Evolutionary conservation across 35 echinoderm and acorn worm genomes (phyloP).

Genomic region (Acanthaster planci): DNA sequence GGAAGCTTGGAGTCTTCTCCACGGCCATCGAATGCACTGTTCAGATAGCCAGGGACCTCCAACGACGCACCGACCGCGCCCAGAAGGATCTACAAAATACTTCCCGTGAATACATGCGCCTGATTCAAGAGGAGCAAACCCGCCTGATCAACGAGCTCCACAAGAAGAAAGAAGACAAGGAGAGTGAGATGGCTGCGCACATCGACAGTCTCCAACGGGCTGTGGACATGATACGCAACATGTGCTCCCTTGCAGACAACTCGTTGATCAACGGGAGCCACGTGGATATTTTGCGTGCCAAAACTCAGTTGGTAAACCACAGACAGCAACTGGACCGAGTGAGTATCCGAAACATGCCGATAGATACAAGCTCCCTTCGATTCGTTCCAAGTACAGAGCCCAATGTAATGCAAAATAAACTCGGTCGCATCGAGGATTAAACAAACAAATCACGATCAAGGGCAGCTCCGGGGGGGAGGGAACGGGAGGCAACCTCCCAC

Average conservation of each 20-base stretch:
- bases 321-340: slow-evolving; percentile 55
- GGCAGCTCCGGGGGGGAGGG: no score
- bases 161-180: slow-evolving; percentile 79
- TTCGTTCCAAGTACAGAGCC: slow-evolving; percentile 62
- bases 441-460: neutral
- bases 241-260: slow-evolving; percentile 80
- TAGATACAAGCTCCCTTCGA: slow-evolving; percentile 75
- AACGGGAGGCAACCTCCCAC: neutral
- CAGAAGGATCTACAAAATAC: slow-evolving; percentile 83
- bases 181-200: slow-evolving; percentile 88
- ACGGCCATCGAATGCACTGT: slow-evolving; percentile 90
- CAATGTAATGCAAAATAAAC: slow-evolving; percentile 39
- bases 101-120: slow-evolving; percentile 55
- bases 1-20: slow-evolving; percentile 84
- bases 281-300: slow-evolving; percentile 69
- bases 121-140: slow-evolving; percentile 68
- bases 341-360: slow-evolving; percentile 67
- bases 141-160: slow-evolving; percentile 68
- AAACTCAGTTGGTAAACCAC: slow-evolving; percentile 61
- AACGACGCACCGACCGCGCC: slow-evolving; percentile 72
- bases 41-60: slow-evolving; percentile 83
- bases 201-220: slow-evolving; percentile 82
- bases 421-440: slow-evolving; percentile 38
- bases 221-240: slow-evolving; percentile 80
- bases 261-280: slow-evolving; percentile 51